Conservation (phyloP, 2,113 vertebrate species). For the Dicaeum eximium region DNA sequence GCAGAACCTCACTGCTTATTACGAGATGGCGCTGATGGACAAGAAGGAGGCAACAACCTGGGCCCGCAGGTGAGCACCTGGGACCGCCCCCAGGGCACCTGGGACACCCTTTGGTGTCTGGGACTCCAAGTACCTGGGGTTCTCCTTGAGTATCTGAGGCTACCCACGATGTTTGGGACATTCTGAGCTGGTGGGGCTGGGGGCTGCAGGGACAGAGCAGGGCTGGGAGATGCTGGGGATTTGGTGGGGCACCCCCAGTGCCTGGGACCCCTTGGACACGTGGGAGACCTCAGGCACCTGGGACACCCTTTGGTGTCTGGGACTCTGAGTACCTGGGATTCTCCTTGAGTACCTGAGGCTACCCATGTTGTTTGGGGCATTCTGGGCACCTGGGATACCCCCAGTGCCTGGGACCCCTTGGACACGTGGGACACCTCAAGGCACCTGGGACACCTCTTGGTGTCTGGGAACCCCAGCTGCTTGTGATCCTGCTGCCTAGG, state of each 20-base stretch:
- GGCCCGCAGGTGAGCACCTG: constrained; percentile 80
- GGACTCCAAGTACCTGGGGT: not conserved
- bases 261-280: not conserved
- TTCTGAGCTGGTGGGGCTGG: too few relatives aligned
- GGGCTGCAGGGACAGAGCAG: too few relatives aligned
- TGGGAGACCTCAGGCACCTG: not conserved
- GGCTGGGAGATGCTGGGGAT: too few relatives aligned
- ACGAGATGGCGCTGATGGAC: constrained; percentile 94
- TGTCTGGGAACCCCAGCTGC: too few relatives aligned
- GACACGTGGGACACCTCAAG: not conserved
- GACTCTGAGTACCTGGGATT: not conserved
- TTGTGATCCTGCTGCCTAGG: too few relatives aligned
- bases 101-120: not conserved
- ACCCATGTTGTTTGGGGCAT: accelerated
- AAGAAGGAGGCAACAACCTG: constrained; percentile 88
- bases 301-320: not conserved
- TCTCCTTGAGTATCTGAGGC: not conserved
- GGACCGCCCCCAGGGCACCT: too few relatives aligned
- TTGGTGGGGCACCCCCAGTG: not conserved
- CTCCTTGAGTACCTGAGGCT: not conserved
- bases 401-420: not conserved
- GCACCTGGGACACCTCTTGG: not conserved
- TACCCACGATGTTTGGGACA: accelerated
- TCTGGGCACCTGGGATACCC: not conserved
- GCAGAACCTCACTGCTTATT: constrained; percentile 91